Evolutionary conservation across 2,888 invertebrate genomes (phyloP).

Genomic region (Willowsia nigromaculata): DNA sequence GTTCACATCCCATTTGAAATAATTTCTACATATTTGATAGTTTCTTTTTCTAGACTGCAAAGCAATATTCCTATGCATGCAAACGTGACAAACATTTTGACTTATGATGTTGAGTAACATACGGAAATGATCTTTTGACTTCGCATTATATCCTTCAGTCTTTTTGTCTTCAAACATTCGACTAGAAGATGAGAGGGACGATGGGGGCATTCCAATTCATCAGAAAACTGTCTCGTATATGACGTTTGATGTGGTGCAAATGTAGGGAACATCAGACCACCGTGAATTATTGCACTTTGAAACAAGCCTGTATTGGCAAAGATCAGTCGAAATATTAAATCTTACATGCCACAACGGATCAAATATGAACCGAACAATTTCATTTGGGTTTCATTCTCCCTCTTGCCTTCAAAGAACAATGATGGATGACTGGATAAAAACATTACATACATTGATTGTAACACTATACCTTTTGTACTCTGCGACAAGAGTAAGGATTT

Average conservation of each 20-base stretch:
- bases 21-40: neutral
- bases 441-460: too few relatives aligned
- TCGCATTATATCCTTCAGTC: constrained; percentile 57
- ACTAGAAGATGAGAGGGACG: constrained; percentile 57
- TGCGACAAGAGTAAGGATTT: constrained; percentile 66
- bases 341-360: neutral
- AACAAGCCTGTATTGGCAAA: constrained; percentile 60
- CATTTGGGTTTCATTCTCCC: neutral
- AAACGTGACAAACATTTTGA: neutral
- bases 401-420: neutral
- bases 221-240: constrained; percentile 38
- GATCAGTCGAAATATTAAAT: neutral
- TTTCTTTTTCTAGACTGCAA: neutral
- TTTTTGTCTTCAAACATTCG: constrained; percentile 68
- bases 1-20: neutral
- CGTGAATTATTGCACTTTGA: constrained; percentile 67
- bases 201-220: constrained; percentile 64
- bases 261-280: constrained; percentile 52
- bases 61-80: neutral
- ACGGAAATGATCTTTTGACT: constrained; percentile 52
- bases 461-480: constrained; percentile 53
- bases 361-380: neutral
- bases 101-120: constrained; percentile 8
- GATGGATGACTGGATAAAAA: neutral
- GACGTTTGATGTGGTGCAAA: constrained; percentile 37